Evolutionary conservation across 2,113 vertebrate genomes (phyloP).

Genomic region (Myotis yumanensis): DNA sequence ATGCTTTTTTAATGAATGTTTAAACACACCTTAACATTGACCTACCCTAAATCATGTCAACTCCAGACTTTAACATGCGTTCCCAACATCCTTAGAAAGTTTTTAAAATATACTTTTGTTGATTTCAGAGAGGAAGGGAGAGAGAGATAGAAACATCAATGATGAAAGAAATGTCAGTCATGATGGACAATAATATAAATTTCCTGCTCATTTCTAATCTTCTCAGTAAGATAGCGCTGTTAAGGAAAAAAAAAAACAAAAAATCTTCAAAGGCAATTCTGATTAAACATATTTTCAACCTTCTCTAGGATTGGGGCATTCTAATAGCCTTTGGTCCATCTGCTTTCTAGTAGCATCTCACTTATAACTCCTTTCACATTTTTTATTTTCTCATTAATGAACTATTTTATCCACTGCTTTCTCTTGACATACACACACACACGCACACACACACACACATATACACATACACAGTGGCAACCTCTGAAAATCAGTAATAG

Average conservation of each 20-base stretch:
- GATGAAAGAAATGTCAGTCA: neutral
- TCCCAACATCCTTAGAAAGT: neutral
- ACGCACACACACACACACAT: neutral
- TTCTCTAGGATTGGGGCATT: slow-evolving; percentile 12
- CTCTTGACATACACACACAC: neutral
- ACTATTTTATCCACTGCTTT: neutral
- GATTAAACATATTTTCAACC: neutral
- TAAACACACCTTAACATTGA: neutral
- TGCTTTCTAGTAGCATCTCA: neutral
- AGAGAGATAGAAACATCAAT: too few relatives aligned
- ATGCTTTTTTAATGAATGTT: neutral
- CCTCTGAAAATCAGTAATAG: neutral
- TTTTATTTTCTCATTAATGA: slow-evolving; percentile 33
- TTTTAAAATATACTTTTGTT: neutral
- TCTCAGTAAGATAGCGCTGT: neutral
- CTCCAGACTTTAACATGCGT: neutral
- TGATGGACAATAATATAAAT: slow-evolving; percentile 22
- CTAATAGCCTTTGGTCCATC: slow-evolving; percentile 3
- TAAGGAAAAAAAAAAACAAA: neutral
- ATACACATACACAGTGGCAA: rapidly evolving
- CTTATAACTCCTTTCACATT: neutral
- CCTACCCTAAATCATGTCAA: neutral
- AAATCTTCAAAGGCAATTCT: slow-evolving; percentile 16
- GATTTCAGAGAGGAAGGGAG: too few relatives aligned
- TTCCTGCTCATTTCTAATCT: neutral